Conservation (phyloP, 2,113 vertebrate species). For the Theristicus caerulescens region DNA sequence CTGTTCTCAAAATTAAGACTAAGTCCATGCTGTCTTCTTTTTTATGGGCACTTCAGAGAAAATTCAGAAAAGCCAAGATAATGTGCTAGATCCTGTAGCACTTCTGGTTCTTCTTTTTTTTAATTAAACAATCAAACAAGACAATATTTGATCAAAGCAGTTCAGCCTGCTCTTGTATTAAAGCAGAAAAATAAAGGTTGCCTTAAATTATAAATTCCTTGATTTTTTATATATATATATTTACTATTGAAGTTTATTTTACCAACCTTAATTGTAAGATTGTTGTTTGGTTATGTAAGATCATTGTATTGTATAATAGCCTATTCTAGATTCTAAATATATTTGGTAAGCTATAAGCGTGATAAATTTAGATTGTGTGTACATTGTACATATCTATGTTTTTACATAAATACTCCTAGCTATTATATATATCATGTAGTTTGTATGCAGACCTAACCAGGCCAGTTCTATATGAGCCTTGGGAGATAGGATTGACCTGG, state of each 20-base stretch:
- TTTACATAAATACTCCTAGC: background rate
- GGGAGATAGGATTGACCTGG: background rate
- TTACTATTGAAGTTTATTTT: background rate
- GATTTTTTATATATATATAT: background rate
- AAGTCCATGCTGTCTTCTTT: background rate
- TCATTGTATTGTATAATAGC: background rate
- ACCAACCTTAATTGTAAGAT: background rate
- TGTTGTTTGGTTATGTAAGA: background rate
- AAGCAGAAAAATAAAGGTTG: background rate
- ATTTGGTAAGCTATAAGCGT: background rate
- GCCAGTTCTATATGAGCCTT: background rate
- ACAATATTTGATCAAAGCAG: background rate
- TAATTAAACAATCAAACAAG: background rate
- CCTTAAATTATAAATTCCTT: background rate
- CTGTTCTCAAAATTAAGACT: background rate
- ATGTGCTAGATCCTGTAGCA: background rate
- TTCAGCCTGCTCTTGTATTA: background rate
- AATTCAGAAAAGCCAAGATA: background rate
- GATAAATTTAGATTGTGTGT: background rate
- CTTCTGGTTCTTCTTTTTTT: background rate
- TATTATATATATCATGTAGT: background rate
- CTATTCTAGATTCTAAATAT: background rate
- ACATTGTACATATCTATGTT: background rate
- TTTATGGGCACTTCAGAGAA: background rate
- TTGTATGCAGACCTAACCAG: background rate